Evolutionary conservation across 2,888 invertebrate genomes (phyloP).

Genomic region (Rhorus exstirpatorius): DNA sequence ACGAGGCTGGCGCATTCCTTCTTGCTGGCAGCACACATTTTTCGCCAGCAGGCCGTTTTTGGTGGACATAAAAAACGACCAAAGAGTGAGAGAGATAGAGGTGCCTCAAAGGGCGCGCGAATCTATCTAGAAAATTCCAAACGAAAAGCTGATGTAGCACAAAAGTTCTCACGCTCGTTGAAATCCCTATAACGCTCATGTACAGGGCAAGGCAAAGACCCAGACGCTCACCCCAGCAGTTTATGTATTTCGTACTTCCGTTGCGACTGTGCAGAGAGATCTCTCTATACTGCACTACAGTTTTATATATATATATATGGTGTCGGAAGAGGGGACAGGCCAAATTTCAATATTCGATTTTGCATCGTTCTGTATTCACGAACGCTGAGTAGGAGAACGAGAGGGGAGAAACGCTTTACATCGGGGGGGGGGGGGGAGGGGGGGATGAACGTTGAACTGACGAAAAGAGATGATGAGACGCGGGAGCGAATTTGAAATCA

Average conservation of each 20-base stretch:
- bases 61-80: background rate
- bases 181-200: conserved; percentile 5
- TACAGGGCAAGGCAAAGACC: background rate
- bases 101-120: conserved; percentile 24
- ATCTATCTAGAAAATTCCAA: background rate
- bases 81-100: background rate
- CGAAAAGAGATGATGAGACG: conserved; percentile 31
- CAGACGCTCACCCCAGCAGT: conserved; percentile 43
- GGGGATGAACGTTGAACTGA: conserved; percentile 16
- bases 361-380: conserved; percentile 68
- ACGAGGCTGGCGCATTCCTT: no score
- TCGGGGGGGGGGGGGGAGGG: conserved; percentile 21
- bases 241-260: conserved; percentile 69
- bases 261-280: background rate
- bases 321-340: conserved; percentile 4
- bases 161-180: conserved; percentile 52
- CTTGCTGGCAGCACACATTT: no score
- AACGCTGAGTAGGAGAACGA: conserved; percentile 37
- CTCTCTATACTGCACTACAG: background rate
- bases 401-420: no score
- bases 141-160: conserved; percentile 48
- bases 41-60: no score
- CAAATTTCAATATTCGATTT: conserved; percentile 76
- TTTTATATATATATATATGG: conserved; percentile 5
- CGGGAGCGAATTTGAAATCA: conserved; percentile 60